Evolutionary conservation across 2,113 vertebrate genomes (phyloP), one percentile per base, ranked within the genome.

Genomic region (Seriola aureovittata): DNA sequence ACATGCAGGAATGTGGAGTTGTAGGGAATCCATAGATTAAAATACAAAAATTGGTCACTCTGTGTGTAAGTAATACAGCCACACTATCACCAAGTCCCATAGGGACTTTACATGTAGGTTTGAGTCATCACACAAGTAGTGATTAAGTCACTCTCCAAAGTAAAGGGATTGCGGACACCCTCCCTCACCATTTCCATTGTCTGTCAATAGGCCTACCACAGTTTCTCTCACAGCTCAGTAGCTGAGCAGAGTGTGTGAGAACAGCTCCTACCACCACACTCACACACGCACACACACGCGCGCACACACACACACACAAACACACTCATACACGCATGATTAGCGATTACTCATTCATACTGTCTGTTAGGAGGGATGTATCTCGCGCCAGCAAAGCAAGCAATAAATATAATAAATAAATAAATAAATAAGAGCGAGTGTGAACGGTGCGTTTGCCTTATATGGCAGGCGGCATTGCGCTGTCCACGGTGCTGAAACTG

Each of bases 401-500:
- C 67, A 85, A 42, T 52, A 42, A 10, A 54, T 38, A 38, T 29
- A 38, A 7, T 38, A 42, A 42, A 42, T 42, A 42, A 10, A 42
- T 42, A 42, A 10, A 42, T 8, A 42, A 42, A 42, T 8, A 58
- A 55, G 78, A 65, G 17, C 60, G 19, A 62, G 57, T 63, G 55
- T 73, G 85, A 78, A 85, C 81, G 80, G 62, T 62, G 6, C 68
- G 21, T 77, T 90, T 85, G 74, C 91, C 93, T 86, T 81, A 85
- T 91, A 79, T 44, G 84, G 89, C 72, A 82, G 71, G 66, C 54
- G 75, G 89, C 79, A 80, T 54, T 92, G 95, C 95, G 88, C 95
- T 96, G 95, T 94, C 95, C 96, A 88, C 54, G 90, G 92, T 95
- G 83, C 95, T 94, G 87, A 63, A 76, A 77, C 48, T 29, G 71